Evolutionary conservation across 2,797 vertebrate species (phyloP).

Genomic region (Myripristis murdjan): DNA sequence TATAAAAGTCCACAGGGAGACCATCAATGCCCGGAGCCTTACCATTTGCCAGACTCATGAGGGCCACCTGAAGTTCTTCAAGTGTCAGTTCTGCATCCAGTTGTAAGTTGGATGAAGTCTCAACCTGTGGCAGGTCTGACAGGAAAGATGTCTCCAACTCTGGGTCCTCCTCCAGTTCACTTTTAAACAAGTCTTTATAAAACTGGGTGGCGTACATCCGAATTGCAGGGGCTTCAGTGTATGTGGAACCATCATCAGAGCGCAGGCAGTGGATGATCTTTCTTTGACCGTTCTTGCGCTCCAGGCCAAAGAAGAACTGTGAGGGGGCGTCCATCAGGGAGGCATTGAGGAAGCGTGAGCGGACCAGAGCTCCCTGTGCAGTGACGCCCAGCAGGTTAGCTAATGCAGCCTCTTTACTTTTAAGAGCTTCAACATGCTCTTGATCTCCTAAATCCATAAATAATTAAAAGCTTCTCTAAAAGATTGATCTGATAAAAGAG

Average conservation of each 20-base stretch:
- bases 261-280: slow-evolving; percentile 5
- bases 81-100: neutral
- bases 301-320: slow-evolving; percentile 7
- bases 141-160: neutral
- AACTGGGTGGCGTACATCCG: neutral
- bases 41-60: slow-evolving; percentile 8
- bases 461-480: too few relatives aligned
- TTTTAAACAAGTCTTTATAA: neutral
- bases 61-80: neutral
- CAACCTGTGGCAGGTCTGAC: slow-evolving; percentile 5
- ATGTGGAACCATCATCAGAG: too few relatives aligned
- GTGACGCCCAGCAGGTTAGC: too few relatives aligned
- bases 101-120: neutral
- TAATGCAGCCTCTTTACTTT: too few relatives aligned
- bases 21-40: slow-evolving; percentile 13
- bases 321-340: slow-evolving; percentile 7
- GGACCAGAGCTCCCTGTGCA: too few relatives aligned
- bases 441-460: too few relatives aligned
- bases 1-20: neutral
- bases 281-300: slow-evolving; percentile 5
- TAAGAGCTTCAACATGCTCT: too few relatives aligned
- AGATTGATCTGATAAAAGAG: neutral
- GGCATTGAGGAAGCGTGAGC: too few relatives aligned
- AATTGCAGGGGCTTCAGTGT: slow-evolving; percentile 1
- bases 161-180: neutral